A percentile compares a stretch with the other conserved stretches of the same genome.
Evolutionary conservation across 2,888 invertebrate species (phyloP).

Genomic region (Argyra leucocephala): DNA sequence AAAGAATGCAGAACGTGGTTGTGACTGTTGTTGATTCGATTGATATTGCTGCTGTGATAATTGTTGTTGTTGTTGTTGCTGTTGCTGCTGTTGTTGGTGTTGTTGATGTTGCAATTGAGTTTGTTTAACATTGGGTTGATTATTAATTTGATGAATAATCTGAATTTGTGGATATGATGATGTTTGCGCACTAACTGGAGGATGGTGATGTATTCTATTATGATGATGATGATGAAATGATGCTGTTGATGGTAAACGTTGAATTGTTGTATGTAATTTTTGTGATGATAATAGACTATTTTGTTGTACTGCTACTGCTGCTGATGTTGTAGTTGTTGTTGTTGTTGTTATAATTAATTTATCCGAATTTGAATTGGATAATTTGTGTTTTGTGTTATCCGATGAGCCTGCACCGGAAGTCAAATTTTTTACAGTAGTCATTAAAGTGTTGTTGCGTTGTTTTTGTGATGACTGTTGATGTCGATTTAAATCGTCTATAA

Average conservation of each 20-base stretch:
- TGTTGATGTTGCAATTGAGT: not conserved
- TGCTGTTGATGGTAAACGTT: not conserved
- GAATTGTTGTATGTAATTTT: not conserved
- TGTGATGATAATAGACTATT: slow-evolving; percentile 5
- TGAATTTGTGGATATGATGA: slow-evolving; percentile 9
- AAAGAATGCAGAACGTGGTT: not conserved
- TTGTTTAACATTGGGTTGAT: slow-evolving; percentile 2
- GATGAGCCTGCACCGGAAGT: slow-evolving; percentile 29
- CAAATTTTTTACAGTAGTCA: slow-evolving; percentile 27
- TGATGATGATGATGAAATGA: slow-evolving; percentile 6
- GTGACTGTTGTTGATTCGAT: slow-evolving; percentile 7
- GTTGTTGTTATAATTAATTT: slow-evolving; percentile 8
- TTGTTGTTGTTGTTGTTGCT: slow-evolving; percentile 8
- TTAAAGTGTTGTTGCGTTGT: slow-evolving; percentile 23
- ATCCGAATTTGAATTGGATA: slow-evolving; percentile 15
- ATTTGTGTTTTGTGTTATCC: slow-evolving; percentile 21
- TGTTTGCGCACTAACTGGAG: not conserved
- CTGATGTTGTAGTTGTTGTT: slow-evolving; percentile 24
- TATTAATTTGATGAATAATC: slow-evolving; percentile 12
- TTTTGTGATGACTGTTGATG: slow-evolving; percentile 12
- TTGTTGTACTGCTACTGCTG: not conserved
- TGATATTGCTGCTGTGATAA: slow-evolving; percentile 11
- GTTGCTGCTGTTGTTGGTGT: too few species aligned
- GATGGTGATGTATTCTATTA: slow-evolving; percentile 1
- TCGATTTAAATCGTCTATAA: slow-evolving; percentile 17